Percentiles rank a stretch among this genome's conserved stretches.
Conservation (phyloP, 2,113 vertebrate species). For the Megaceryle torquata region DNA sequence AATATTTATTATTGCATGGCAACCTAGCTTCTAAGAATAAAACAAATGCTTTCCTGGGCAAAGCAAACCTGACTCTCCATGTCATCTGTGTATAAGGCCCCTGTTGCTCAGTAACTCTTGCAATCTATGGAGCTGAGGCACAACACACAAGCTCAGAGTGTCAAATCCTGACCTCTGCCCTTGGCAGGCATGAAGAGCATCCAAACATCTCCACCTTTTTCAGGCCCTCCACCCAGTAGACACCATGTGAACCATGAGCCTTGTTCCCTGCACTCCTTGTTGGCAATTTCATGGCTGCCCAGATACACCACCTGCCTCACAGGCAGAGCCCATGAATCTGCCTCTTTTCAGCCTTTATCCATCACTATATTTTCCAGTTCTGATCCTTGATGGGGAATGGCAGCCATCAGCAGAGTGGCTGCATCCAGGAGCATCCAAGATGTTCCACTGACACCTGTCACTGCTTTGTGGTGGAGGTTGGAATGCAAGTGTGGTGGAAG, state of each 20-base stretch:
- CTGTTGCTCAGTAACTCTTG: not conserved
- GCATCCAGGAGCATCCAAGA: not conserved
- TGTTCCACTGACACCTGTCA: not conserved
- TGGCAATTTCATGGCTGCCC: not conserved
- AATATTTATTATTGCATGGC: not conserved
- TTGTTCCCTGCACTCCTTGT: not conserved
- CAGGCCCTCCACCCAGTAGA: not conserved
- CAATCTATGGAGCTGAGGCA: not conserved
- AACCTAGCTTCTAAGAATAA: not conserved
- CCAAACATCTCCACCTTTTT: not conserved
- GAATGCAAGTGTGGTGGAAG: not conserved
- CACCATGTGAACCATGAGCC: not conserved
- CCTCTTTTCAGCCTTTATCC: not conserved
- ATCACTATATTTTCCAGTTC: not conserved
- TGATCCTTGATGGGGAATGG: not conserved
- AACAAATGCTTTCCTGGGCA: not conserved
- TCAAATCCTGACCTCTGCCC: not conserved
- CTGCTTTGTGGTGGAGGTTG: not conserved
- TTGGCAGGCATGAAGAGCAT: not conserved
- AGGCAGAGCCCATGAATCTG: not conserved
- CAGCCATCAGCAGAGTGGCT: not conserved
- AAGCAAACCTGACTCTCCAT: not conserved
- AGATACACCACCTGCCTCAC: not conserved
- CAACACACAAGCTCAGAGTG: not conserved
- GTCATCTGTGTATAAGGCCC: not conserved